Evolutionary conservation across 2,888 invertebrate species (phyloP), one percentile per base, ranked within the genome.

Genomic region (Hesperia comma): DNA sequence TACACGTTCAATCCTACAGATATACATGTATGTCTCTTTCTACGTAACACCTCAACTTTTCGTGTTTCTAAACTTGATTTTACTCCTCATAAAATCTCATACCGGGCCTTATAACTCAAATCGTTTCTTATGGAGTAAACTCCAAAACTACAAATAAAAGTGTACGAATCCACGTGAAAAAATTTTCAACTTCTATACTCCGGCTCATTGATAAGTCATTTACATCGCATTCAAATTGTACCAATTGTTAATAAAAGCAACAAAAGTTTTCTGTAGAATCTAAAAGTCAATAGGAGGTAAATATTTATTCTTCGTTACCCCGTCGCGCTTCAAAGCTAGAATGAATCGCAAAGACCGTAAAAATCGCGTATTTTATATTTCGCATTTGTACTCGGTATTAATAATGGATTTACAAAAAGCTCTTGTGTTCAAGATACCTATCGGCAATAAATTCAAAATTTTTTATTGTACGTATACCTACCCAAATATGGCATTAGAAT

Each of bases 241-340:
- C 26, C 43, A 14, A 43, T 58, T 26, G 26, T 46, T 15, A 58
- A n/a, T 26, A 32, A 32, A 46, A 32, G 58, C 12, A 46, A 7
- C 15, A 58, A 43, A 43, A 58, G 58, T 46, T 58, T 58, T 58
- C 58, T 46, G 58, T 58, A 46, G 46, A 58, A 58, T 58, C 32
- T 58, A 32, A 61, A 61, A 61, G 61, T 61, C 61, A 61, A 61
- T 61, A 51, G 33, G 15, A 58, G 58, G 58, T 61, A 61, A 61
- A 61, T 61, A 61, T 61, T 61, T 51, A 61, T 61, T 61, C 51
- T 49, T 51, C 61, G 61, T 51, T 51, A 51, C 51, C 21, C 51
- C 51, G 49, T 37, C 61, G 61, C 61, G 61, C 19, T 51, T 61
- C 61, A 58, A 58, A 46, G 61, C 51, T 61, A 51, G 51, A 61